Evolutionary conservation across 2,888 invertebrate genomes (phyloP), one percentile per base, ranked within the genome.

Genomic region (Odontomyia ornata): DNA sequence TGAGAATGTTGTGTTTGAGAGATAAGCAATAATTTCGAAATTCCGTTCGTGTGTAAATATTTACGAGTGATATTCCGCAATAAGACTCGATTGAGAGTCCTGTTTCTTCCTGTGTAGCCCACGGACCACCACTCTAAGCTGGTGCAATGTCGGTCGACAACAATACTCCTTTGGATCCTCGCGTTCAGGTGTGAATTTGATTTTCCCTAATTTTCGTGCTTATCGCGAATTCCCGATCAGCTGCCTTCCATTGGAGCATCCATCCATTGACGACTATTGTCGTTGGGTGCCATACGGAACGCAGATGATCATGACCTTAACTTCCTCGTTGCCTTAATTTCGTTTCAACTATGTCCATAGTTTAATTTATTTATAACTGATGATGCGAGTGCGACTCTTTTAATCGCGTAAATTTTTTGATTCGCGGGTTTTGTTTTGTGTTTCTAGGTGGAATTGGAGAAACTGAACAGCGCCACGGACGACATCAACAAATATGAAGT

Each of bases 401-500:
- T 7, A n/a, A 7, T 56, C 5, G 25, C 60, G 25, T 5, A 7
- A 60, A 60, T 23, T 25, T 21, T 18, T 60, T 60, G 21, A 25
- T 60, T 60, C 18, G 60, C 9, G 21, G 25, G 7, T 13, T 60
- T 30, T 43, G 43, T 65, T 64, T 36, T 62, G 27, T 64, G 47
- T 25, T 30, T 69, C 30, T 80, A 93, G 93, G 91, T 95, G 83
- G 96, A 97, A 88, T 88, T 97, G 84, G 97, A 97, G 85, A 91
- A 94, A 83, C 89, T 97, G 79, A 97, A 97, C 86, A 93, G 93
- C 82, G 93, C 96, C 28, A 96, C 97, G 75, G 95, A 97, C 89
- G 95, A 95, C 86, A 97, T 97, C 83, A 97, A 97, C 87, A 92
- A 93, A 82, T 89, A 95, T 80, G 97, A 97, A 88, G 93, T 95